A percentile compares a stretch with the other conserved stretches of the same genome.
Conservation (phyloP, 1,140 invertebrate species). For the Thalassaphorura encarpata region DNA sequence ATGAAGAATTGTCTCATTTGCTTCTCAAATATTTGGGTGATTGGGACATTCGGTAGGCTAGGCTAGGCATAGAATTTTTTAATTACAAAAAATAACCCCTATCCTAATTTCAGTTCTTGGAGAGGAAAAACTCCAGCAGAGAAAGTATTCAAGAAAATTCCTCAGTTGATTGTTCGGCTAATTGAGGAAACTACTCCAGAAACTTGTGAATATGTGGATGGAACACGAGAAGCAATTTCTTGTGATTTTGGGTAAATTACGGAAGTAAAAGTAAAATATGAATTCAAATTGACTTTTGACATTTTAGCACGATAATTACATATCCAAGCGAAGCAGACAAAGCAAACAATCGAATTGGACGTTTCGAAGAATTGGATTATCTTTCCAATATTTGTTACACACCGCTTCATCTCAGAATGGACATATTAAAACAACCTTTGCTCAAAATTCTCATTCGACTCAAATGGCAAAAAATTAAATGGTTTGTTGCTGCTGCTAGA, state of each 20-base stretch:
- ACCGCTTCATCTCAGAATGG: background rate
- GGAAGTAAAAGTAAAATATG: no score
- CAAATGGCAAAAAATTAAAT: background rate
- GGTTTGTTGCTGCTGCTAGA: background rate
- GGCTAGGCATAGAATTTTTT: background rate
- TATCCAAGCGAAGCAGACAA: background rate
- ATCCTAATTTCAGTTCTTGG: background rate
- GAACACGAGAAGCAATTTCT: background rate
- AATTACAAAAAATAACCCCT: background rate
- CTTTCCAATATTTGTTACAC: background rate
- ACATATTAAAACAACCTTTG: background rate
- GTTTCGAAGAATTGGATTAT: background rate
- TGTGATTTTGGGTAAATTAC: background rate
- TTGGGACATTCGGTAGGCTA: background rate
- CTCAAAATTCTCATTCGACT: background rate
- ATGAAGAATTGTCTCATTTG: background rate
- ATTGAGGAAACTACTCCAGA: background rate
- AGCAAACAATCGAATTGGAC: no score
- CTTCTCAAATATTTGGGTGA: background rate
- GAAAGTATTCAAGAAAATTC: constrained; percentile 4
- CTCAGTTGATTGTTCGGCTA: background rate
- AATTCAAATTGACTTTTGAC: background rate
- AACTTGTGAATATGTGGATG: background rate
- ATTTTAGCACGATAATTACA: background rate
- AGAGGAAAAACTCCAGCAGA: background rate